Base-by-base conservation (phyloP, 2,113 vertebrate species). In the Varanus komodoensis region DNA sequence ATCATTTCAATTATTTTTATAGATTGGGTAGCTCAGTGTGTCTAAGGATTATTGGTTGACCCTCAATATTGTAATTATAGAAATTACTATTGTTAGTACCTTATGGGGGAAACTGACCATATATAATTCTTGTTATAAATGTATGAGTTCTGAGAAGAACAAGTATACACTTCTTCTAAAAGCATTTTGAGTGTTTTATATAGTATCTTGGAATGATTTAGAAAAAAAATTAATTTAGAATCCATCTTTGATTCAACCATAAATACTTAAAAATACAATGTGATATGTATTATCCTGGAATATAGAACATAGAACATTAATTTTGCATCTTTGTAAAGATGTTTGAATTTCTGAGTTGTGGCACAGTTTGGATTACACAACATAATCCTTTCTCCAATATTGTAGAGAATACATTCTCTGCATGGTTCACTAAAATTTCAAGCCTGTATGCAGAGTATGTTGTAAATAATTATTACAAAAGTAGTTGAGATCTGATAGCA, bases 391-490 rank as follows among this genome's bases (percentile, higher is more conserved):
- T 78, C 67, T 52, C 92, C 38, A 89, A 0, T 75, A 0, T 71
- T 84, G 57, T 3, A 92, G 50, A 74, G 91, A 27, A 84, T 11
- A 54, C 34, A 17, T 86, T 69, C 9, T 2, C 6, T 52, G 34
- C 64, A 14, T 44, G 27, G 25, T 77, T 81, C 38, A 48, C 61
- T 85, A 77, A 44, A 89, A 44, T 2, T 34, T 78, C 11, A 68
- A 82, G 29, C 0, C 29, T 2, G 52, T 77, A 17, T 69, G 89
- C 23, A 71, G 15, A 86, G 91, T 38, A 77, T 88, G 75, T 93
- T 64, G 17, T 64, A 89, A 61, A 6, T 71, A 93, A 71, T 21
- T 86, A 85, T 68, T 92, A 75, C 78, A 90, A 92, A 91, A 93
- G 81, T 82, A 0, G 0, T n/a, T 74, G 5, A 7, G 23, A 68